phyloP scores from a whole-genome alignment of 2,113 vertebrate species.

The Mesoclemmys tuberculata region DNA sequence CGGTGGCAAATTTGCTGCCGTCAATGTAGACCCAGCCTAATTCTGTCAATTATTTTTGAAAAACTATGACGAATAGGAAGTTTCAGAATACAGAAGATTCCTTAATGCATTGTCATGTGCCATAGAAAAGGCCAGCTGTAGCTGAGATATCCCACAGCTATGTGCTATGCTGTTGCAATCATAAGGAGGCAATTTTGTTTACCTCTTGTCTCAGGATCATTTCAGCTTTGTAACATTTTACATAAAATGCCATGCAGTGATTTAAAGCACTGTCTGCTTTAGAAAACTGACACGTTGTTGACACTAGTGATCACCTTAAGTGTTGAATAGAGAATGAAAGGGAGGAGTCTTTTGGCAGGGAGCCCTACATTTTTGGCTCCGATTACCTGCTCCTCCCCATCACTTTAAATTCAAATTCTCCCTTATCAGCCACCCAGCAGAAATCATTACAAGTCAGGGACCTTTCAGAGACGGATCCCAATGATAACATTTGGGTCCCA shows the following conservation, averaged over 20 bases:
- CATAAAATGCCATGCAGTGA: not conserved
- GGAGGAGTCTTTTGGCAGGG: not conserved
- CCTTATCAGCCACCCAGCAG: not conserved
- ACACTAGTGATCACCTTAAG: not conserved
- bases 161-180: not conserved
- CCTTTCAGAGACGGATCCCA: not conserved
- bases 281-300: not conserved
- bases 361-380: not conserved
- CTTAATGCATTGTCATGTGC: not conserved
- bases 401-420: not conserved
- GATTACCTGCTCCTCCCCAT: not conserved
- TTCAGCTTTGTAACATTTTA: not conserved
- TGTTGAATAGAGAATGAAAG: not conserved
- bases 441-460: not conserved
- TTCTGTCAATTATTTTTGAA: conserved; percentile 62
- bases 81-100: conserved; percentile 2
- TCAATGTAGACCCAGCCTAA: no score
- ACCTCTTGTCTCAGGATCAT: not conserved
- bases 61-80: not conserved
- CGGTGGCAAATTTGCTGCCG: no score
- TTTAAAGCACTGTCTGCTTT: conserved; percentile 23
- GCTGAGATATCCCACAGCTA: conserved; percentile 33
- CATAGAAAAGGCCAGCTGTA: not conserved
- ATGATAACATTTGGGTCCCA: not conserved
- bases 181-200: conserved; percentile 34